Evolutionary conservation across 2,113 vertebrate genomes (phyloP).

Genomic region (Oryzias curvinotus): DNA sequence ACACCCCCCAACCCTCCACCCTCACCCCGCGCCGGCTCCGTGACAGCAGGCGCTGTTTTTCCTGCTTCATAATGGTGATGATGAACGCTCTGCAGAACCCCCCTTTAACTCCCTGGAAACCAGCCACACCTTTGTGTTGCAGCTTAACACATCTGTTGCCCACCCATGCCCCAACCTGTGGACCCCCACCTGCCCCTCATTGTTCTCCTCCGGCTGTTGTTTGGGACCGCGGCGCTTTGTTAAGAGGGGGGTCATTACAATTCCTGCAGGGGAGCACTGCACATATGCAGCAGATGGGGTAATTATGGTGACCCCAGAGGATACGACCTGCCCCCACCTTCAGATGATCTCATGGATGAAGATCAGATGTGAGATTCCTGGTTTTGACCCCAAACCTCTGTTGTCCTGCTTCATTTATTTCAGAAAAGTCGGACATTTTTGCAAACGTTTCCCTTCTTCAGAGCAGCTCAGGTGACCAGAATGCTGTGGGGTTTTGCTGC

Average conservation of each 20-base stretch:
- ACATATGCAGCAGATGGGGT: constrained; percentile 71
- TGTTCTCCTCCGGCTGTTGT: constrained; percentile 53
- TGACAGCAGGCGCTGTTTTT: no score
- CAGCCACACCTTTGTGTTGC: constrained; percentile 18
- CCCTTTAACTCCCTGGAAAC: neutral
- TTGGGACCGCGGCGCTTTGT: constrained; percentile 45
- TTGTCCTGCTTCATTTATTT: no score
- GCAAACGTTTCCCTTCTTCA: no score
- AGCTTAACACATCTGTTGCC: constrained; percentile 55
- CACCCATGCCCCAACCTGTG: constrained; percentile 22
- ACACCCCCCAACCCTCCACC: constrained; percentile 52
- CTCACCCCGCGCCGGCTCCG: constrained; percentile 5
- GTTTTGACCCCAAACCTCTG: neutral
- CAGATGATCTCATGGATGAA: constrained; percentile 15
- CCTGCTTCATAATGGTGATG: no score
- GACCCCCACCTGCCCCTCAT: constrained; percentile 14
- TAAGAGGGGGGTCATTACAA: constrained; percentile 69
- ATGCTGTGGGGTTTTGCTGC: constrained; percentile 61
- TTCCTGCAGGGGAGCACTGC: constrained; percentile 55
- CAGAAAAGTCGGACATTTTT: no score
- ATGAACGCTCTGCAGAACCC: neutral
- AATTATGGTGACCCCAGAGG: constrained; percentile 30
- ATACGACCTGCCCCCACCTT: constrained; percentile 22
- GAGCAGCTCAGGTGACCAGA: no score
- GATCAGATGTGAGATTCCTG: neutral